phyloP scores from a whole-genome alignment of 2,888 invertebrate genomes.

The Acanthosoma haemorrhoidale region DNA sequence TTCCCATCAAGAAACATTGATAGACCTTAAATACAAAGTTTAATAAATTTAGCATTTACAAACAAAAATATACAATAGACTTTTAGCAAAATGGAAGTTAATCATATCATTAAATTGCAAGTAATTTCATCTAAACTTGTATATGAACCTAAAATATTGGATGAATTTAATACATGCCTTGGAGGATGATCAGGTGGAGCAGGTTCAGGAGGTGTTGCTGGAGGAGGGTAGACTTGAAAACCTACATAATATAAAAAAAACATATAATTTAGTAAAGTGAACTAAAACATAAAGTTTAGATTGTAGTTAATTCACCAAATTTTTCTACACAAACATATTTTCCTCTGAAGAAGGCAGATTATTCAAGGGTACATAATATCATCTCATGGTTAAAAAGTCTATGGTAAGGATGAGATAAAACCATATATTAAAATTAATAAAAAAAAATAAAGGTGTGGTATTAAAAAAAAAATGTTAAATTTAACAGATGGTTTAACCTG shows the following conservation, averaged over 20 bases:
- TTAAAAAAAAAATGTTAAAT: no score
- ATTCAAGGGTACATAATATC: no score
- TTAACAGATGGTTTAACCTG: no score
- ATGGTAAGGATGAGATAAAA: no score
- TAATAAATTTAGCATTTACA: background rate
- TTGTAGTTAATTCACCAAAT: no score
- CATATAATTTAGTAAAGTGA: background rate
- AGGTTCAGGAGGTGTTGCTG: constrained; percentile 78
- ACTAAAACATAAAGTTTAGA: constrained; percentile 25
- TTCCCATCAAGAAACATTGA: background rate
- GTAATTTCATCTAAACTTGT: constrained; percentile 62
- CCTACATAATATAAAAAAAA: constrained; percentile 50
- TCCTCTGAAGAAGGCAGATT: no score
- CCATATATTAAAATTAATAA: no score
- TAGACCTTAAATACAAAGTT: background rate
- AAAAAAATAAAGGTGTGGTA: no score
- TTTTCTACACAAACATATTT: no score
- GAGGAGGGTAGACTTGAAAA: constrained; percentile 77
- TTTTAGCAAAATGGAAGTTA: background rate
- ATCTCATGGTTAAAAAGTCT: no score
- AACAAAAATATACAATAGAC: background rate
- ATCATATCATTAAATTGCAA: constrained; percentile 49
- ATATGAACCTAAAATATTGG: constrained; percentile 43
- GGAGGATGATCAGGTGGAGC: constrained; percentile 72
- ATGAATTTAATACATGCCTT: constrained; percentile 43